Evolutionary conservation across 2,797 vertebrate species (phyloP), one percentile per base, ranked within the genome.

Genomic region (Oreonectes daqikongensis): DNA sequence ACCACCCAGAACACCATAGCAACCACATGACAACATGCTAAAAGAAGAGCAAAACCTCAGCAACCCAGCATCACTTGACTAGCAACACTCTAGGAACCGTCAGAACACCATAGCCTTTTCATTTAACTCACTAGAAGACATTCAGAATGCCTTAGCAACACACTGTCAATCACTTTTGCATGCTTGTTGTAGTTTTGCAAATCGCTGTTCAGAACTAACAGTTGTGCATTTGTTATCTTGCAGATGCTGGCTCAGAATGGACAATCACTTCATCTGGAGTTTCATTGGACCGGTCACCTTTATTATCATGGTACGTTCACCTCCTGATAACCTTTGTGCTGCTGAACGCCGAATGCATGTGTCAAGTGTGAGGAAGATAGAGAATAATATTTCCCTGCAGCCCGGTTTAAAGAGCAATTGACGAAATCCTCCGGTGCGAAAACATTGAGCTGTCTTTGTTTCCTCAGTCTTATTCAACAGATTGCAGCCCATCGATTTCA

Each of bases 191-290:
- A 28, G 26, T 59, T 53, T 53, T 60, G 17, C 24, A 7, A 14
- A 1, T 59, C 14, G 10, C 55, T 61, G 18, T 60, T 60, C 2
- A 35, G 6, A 35, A 61, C n/a, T 68, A 68, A 75, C 46, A 59
- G 6, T 1, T 38, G 44, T 59, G 46, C 30, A 57, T 46, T 66
- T 64, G 6, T 22, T 18, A 15, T 79, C 15, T 73, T 87, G 70
- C 52, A 99, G 98, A 88, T 99, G 98, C 92, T 99, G 98, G 98
- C 94, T 99, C 84, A 96, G 94, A 59, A 94, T 97, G 92, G 97
- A 99, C 92, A 99, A 98, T 90, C 97, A 98, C 90, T 99, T 99
- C 92, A 98, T 99, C 92, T 99, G 97, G 97, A 99, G 97, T 88
- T 99, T 99, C 88, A 97, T 99, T 86, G 98, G 97, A 87, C 97